phyloP scores from a whole-genome alignment of 2,888 invertebrate species.

The Pharmacophagus antenor region DNA sequence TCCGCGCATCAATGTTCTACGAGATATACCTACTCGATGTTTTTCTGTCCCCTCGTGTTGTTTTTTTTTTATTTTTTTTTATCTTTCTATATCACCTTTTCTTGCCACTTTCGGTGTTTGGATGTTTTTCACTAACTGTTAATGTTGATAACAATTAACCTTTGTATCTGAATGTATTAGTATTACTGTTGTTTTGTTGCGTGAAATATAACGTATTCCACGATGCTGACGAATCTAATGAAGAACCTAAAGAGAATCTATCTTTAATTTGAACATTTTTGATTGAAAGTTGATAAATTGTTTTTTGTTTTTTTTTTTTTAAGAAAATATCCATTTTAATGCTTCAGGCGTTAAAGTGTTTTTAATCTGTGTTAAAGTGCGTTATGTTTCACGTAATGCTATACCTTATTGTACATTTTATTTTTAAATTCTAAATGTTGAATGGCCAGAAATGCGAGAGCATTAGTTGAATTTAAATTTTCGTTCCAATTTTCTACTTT shows the following conservation, averaged over 20 bases:
- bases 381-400: constrained; percentile 42
- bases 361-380: constrained; percentile 14
- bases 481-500: background rate
- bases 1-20: constrained; percentile 76
- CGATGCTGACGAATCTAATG: no score
- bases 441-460: constrained; percentile 23
- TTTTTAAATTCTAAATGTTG: constrained; percentile 42
- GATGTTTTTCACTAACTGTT: constrained; percentile 80
- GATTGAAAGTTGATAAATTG: no score
- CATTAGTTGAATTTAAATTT: constrained; percentile 19
- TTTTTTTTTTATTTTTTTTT: constrained; percentile 64
- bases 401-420: constrained; percentile 39
- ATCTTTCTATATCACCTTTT: constrained; percentile 71
- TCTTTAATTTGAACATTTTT: no score
- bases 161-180: constrained; percentile 49
- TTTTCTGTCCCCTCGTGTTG: constrained; percentile 68
- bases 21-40: constrained; percentile 64
- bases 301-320: no score
- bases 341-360: constrained; percentile 12
- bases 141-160: constrained; percentile 73
- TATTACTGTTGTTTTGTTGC: constrained; percentile 36
- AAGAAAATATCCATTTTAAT: no score
- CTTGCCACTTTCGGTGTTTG: constrained; percentile 78
- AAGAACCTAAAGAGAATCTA: no score
- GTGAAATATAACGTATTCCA: constrained; percentile 19